Evolutionary conservation across 2,888 invertebrate species (phyloP).

Genomic region (Fragum whitleyi): DNA sequence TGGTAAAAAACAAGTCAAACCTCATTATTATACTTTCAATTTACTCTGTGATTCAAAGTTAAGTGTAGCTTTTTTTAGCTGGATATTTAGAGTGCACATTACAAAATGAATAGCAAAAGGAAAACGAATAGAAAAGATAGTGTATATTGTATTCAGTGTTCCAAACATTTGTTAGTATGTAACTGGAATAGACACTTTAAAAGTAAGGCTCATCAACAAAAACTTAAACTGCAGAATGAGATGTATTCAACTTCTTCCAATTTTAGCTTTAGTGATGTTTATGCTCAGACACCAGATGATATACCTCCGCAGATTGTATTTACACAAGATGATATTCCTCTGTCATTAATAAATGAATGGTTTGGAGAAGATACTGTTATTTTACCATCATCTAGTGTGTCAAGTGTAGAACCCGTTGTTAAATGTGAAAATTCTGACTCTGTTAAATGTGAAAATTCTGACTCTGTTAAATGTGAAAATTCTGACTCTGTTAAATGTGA

Average conservation of each 20-base stretch:
- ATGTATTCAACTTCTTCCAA: not conserved
- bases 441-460: not conserved
- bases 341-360: constrained; percentile 1
- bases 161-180: not conserved
- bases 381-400: not conserved
- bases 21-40: not conserved
- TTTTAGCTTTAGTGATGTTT: not conserved
- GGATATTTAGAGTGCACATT: constrained; percentile 1
- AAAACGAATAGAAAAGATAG: not conserved
- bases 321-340: constrained; percentile 4
- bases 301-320: constrained; percentile 4
- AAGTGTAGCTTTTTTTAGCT: constrained; percentile 3
- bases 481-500: not conserved
- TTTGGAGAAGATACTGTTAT: not conserved
- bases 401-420: not conserved
- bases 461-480: not conserved
- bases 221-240: not conserved
- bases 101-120: not conserved
- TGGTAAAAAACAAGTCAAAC: constrained; percentile 12
- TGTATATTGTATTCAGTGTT: not conserved
- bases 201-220: constrained; percentile 4
- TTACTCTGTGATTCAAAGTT: constrained; percentile 1
- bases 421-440: not conserved
- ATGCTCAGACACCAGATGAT: constrained; percentile 1
- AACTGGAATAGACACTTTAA: not conserved